A percentile compares a stretch with the other conserved stretches of the same genome.
These are phyloP conservation scores for Cossypha caffra DNA, from an alignment of 2,797 vertebrate genomes.

Conservation along the genomic window DNA sequence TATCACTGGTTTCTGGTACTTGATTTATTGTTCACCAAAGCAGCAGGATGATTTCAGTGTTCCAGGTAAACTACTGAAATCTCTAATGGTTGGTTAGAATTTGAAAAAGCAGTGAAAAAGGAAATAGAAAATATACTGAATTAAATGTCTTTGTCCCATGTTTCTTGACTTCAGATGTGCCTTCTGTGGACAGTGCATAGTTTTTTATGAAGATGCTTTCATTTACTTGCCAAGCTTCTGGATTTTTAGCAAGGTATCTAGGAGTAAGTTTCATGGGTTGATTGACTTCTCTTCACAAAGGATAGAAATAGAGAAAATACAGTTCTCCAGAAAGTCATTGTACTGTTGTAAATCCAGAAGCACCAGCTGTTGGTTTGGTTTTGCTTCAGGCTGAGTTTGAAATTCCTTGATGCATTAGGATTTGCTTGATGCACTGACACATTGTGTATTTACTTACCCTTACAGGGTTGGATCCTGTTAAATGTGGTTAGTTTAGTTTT, in stretches of 20 bases:
- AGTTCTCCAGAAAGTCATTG: background rate
- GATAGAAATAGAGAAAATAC: background rate
- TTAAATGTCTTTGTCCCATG: background rate
- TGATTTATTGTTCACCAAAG: background rate
- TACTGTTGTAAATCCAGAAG: background rate
- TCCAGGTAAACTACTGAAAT: background rate
- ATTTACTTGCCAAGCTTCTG: background rate
- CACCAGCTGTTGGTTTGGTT: background rate
- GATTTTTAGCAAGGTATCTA: background rate
- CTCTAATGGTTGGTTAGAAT: background rate
- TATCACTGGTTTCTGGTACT: background rate
- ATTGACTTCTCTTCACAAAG: background rate
- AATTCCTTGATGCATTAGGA: background rate
- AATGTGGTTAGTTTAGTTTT: background rate
- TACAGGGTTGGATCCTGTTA: background rate
- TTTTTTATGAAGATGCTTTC: background rate
- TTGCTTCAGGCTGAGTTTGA: background rate
- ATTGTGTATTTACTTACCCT: background rate
- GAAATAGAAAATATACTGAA: background rate
- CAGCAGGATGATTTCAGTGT: background rate
- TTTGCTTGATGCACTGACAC: background rate
- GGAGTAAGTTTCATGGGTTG: background rate
- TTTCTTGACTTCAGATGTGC: background rate
- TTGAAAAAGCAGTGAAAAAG: background rate
- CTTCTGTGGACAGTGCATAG: accelerated